phyloP scores from a whole-genome alignment of 2,888 invertebrate genomes.

The Drosophila conformis region DNA sequence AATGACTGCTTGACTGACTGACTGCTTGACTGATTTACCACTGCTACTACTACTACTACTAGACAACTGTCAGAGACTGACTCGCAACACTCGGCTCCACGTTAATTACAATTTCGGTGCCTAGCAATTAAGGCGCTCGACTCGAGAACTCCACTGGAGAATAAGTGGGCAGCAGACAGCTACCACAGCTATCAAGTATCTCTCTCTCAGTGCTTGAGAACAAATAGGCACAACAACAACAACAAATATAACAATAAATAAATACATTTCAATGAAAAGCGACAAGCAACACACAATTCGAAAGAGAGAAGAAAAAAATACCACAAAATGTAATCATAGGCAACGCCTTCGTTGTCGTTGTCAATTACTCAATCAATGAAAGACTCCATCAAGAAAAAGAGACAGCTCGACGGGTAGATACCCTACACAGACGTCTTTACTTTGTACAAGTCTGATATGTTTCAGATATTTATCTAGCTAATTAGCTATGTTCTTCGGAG shows the following conservation, averaged over 20 bases:
- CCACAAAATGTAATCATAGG: conserved; percentile 51
- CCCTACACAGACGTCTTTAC: neutral
- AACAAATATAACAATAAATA: neutral
- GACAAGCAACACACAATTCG: conserved; percentile 1
- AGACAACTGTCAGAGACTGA: conserved; percentile 5
- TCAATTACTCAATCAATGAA: conserved; percentile 68
- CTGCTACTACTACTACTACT: neutral
- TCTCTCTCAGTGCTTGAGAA: conserved; percentile 24
- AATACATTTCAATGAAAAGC: conserved; percentile 41
- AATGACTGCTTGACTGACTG: conserved; percentile 1
- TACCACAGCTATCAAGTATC: conserved; percentile 28
- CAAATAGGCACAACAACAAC: neutral
- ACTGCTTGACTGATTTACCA: conserved; percentile 5
- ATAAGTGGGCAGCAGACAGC: conserved; percentile 39
- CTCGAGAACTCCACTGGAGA: conserved; percentile 42
- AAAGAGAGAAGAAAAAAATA: conserved; percentile 6
- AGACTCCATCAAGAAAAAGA: conserved; percentile 12
- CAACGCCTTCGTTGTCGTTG: conserved; percentile 47
- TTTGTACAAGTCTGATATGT: neutral
- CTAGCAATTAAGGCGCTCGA: conserved; percentile 52
- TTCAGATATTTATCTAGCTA: neutral
- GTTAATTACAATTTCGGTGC: conserved; percentile 64
- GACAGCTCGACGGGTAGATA: neutral
- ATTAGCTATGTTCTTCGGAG: neutral
- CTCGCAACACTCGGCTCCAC: conserved; percentile 1